phyloP scores from a whole-genome alignment of 1,140 invertebrate species.

The Acromyrmex echinatior region DNA sequence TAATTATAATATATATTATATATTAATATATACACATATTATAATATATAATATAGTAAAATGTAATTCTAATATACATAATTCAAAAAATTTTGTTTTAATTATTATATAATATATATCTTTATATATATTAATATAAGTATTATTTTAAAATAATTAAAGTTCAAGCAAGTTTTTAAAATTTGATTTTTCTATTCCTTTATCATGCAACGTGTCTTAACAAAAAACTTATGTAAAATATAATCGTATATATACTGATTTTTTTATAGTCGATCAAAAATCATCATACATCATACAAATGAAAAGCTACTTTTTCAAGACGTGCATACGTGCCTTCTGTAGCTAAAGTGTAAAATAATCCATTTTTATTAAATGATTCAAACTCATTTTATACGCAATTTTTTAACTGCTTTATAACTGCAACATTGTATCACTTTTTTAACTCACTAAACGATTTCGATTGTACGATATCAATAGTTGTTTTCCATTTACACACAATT shows the following conservation, averaged over 20 bases:
- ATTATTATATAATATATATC: background rate
- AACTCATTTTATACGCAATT: background rate
- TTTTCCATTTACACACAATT: too few relatives aligned
- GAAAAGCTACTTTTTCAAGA: background rate
- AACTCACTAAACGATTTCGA: background rate
- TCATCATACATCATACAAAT: background rate
- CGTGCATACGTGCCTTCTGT: background rate
- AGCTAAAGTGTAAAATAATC: background rate
- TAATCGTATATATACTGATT: background rate
- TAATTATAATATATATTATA: background rate
- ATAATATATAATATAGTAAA: background rate
- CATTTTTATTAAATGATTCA: background rate
- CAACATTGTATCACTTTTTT: constrained; percentile 13
- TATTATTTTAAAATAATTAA: background rate
- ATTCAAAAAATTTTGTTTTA: background rate
- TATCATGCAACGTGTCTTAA: background rate
- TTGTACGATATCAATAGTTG: background rate
- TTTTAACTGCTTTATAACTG: background rate
- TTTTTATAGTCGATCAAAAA: background rate
- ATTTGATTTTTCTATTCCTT: background rate
- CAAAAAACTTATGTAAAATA: background rate
- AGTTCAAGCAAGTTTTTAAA: background rate
- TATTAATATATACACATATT: background rate
- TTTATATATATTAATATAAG: background rate
- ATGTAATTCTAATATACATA: background rate